Conservation (phyloP, 1,140 invertebrate species). For the Branchinecta lindahli region DNA sequence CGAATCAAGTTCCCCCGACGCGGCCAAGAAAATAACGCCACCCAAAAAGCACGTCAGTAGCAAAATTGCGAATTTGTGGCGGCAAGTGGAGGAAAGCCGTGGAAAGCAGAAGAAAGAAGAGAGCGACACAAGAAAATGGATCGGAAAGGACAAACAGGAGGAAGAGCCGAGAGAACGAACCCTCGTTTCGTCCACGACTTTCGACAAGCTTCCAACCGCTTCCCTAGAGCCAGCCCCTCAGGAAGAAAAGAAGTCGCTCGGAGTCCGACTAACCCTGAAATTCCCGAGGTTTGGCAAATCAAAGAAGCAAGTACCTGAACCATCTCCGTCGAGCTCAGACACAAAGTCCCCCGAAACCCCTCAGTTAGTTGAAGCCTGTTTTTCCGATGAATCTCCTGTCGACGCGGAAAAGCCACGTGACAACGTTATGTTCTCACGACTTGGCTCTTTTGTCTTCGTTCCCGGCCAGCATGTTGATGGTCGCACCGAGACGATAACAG, state of each 20-base stretch:
- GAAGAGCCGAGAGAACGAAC: background rate
- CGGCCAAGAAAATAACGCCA: conserved; percentile 22
- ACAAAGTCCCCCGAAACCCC: conserved; percentile 2
- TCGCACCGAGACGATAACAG: background rate
- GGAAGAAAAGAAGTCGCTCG: background rate
- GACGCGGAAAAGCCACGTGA: background rate
- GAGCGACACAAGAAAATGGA: conserved; percentile 37
- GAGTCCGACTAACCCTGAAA: background rate
- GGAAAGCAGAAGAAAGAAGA: conserved; percentile 34
- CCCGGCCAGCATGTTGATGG: background rate
- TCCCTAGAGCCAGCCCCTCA: background rate
- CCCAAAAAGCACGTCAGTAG: conserved; percentile 54
- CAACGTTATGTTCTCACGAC: background rate
- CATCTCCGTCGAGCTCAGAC: background rate
- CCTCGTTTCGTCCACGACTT: background rate
- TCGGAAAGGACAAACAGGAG: background rate
- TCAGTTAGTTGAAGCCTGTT: conserved; percentile 5
- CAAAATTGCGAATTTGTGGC: conserved; percentile 77
- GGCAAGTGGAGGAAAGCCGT: conserved; percentile 58
- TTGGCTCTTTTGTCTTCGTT: background rate
- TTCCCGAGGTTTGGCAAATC: background rate
- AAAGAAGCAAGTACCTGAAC: conserved; percentile 3
- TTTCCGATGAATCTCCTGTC: background rate
- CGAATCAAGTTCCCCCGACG: conserved; percentile 33
- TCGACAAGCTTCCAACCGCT: background rate